Evolutionary conservation across 2,113 vertebrate genomes (phyloP).

Genomic region (Rhabdomys dilectus): DNA sequence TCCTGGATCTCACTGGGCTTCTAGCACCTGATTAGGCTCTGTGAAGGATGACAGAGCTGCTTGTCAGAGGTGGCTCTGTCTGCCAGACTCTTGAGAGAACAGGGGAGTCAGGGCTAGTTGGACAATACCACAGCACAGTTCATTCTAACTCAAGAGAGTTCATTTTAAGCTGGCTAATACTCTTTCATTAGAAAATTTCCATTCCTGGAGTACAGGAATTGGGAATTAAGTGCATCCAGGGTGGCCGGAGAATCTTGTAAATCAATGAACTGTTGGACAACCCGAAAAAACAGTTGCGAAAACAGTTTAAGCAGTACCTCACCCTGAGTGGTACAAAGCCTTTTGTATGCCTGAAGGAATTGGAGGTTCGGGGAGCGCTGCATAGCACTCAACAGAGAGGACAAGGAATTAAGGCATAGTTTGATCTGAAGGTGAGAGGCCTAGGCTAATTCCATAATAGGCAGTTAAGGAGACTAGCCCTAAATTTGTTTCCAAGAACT

Average conservation of each 20-base stretch:
- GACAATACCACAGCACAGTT: not conserved
- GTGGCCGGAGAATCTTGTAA: constrained; percentile 4
- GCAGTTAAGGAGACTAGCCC: no score
- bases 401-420: not conserved
- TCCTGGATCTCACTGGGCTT: not conserved
- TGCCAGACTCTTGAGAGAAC: not conserved
- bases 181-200: constrained; percentile 44
- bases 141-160: not conserved
- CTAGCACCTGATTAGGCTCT: not conserved
- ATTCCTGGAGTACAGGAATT: constrained; percentile 43
- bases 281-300: not conserved
- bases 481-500: no score
- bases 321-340: constrained; percentile 1
- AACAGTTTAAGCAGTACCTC: not conserved
- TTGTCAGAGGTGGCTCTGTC: not conserved
- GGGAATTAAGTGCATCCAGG: constrained; percentile 38
- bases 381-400: not conserved
- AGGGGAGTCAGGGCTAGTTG: not conserved
- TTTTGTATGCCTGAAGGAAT: not conserved
- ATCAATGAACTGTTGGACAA: constrained; percentile 41
- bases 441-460: no score
- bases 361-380: no score
- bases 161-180: constrained; percentile 1
- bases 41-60: not conserved
- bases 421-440: not conserved